Conservation (phyloP, 2,113 vertebrate species). For the Lepisosteus osseus region DNA sequence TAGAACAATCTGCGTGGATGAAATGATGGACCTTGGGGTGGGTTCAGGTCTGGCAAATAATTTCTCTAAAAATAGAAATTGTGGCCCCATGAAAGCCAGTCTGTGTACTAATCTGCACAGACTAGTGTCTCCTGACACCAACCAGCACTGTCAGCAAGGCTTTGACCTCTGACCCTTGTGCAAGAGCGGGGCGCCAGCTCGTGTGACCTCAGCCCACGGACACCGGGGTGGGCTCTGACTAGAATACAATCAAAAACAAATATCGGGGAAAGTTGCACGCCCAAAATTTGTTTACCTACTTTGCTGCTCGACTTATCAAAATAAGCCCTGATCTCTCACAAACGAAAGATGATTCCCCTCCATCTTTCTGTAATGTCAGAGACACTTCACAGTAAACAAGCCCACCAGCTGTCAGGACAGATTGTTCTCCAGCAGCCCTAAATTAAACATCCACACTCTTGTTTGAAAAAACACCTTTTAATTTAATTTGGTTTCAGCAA, state of each 20-base stretch:
- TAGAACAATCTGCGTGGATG: too few relatives aligned
- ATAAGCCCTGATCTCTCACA: too few relatives aligned
- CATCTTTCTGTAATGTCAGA: too few relatives aligned
- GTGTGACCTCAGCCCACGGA: conserved; percentile 39
- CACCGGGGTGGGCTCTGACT: conserved; percentile 33
- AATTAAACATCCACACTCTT: conserved; percentile 49
- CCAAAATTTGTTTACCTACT: conserved; percentile 15
- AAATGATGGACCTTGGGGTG: conserved; percentile 17
- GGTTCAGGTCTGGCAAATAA: not conserved
- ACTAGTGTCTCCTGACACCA: conserved; percentile 47
- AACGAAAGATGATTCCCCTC: too few relatives aligned
- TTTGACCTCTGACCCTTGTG: conserved; percentile 48
- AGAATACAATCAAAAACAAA: conserved; percentile 44
- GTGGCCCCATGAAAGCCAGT: not conserved
- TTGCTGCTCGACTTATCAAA: too few relatives aligned
- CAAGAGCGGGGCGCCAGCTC: conserved; percentile 48
- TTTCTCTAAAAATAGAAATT: not conserved
- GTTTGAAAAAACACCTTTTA: conserved; percentile 23
- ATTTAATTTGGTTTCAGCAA: too few relatives aligned
- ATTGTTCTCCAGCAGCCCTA: conserved; percentile 43
- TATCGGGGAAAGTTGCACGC: not conserved
- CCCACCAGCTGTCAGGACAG: conserved; percentile 49
- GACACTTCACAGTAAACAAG: not conserved
- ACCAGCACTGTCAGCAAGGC: conserved; percentile 39
- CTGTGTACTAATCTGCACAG: conserved; percentile 32